phyloP scores from a whole-genome alignment of 2,797 vertebrate species.

The Esox masquinongy region DNA sequence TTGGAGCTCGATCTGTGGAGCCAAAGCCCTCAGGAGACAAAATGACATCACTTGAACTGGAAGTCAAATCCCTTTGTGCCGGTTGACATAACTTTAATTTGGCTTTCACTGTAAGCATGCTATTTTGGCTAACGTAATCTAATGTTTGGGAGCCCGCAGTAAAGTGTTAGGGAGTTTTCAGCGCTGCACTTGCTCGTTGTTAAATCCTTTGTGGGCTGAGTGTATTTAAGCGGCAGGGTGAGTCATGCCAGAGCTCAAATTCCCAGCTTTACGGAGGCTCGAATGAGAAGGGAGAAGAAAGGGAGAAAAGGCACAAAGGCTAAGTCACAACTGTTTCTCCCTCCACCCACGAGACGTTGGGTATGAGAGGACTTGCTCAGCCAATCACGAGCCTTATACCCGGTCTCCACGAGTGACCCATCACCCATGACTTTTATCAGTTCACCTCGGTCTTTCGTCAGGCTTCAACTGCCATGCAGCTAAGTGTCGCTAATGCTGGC shows the following conservation, averaged over 20 bases:
- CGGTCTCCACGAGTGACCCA: neutral
- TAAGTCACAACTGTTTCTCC: neutral
- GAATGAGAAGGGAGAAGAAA: neutral
- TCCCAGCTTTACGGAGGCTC: neutral
- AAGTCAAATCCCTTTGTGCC: neutral
- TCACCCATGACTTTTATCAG: neutral
- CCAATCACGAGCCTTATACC: neutral
- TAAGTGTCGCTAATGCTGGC: neutral
- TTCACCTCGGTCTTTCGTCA: neutral
- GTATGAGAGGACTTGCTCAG: neutral
- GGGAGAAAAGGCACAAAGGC: neutral
- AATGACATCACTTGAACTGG: neutral
- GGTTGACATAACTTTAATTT: neutral
- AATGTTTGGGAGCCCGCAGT: neutral
- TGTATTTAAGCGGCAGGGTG: neutral
- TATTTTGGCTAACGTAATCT: constrained; percentile 2
- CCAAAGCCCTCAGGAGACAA: neutral
- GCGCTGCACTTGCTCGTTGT: neutral
- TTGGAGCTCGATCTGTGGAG: neutral
- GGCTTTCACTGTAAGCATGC: neutral
- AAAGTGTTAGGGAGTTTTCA: neutral
- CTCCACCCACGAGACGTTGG: neutral
- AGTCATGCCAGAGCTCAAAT: neutral
- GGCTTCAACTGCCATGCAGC: neutral
- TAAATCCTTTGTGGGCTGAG: constrained; percentile 9